These are phyloP conservation scores for Ailuropoda melanoleuca DNA, from an alignment of 2,113 vertebrate genomes.

Conservation along the genomic window DNA sequence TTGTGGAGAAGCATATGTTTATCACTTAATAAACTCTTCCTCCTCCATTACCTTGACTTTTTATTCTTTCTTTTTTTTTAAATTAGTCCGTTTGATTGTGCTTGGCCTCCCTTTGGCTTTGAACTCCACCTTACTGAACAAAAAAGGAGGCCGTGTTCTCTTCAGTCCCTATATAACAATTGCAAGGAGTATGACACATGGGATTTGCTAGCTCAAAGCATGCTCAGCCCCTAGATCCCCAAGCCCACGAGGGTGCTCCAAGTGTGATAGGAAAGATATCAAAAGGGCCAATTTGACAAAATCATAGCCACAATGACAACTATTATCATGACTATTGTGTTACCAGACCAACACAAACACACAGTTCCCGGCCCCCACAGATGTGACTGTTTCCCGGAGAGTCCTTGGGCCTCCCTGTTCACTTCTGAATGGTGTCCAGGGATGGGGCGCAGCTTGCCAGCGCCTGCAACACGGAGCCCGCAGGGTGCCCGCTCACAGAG, in stretches of 20 bases:
- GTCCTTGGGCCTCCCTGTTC: constrained; percentile 53
- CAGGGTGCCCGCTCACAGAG: constrained; percentile 46
- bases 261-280: constrained; percentile 41
- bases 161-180: constrained; percentile 46
- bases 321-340: background rate
- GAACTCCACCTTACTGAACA: constrained; percentile 11
- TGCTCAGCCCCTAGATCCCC: constrained; percentile 31
- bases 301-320: background rate
- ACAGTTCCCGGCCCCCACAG: constrained; percentile 24
- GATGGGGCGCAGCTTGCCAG: constrained; percentile 57
- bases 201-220: constrained; percentile 58
- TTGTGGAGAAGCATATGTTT: background rate
- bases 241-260: constrained; percentile 54
- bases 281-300: constrained; percentile 55
- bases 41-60: constrained; percentile 7
- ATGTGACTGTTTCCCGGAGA: constrained; percentile 73
- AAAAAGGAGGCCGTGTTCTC: constrained; percentile 46
- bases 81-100: background rate
- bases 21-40: constrained; percentile 26
- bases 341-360: constrained; percentile 5
- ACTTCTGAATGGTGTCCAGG: constrained; percentile 53
- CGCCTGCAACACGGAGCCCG: constrained; percentile 29
- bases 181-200: background rate
- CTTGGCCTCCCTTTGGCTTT: constrained; percentile 54
- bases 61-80: background rate